These are phyloP conservation scores for Diarsia brunnea DNA, from an alignment of 2,888 invertebrate species.

Conservation along the genomic window DNA sequence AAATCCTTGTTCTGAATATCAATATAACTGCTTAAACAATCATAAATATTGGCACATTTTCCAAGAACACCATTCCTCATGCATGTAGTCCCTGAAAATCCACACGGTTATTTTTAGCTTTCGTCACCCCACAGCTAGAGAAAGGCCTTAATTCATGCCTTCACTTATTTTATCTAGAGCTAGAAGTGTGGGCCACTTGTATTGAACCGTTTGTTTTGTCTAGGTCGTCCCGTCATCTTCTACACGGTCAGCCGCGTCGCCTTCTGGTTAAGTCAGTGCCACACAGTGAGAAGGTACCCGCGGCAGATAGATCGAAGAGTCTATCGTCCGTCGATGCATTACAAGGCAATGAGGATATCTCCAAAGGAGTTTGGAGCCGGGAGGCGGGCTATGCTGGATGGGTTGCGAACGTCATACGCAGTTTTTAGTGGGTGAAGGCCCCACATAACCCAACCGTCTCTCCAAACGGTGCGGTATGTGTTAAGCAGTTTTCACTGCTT, in stretches of 20 bases:
- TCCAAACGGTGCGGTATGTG: too few relatives aligned
- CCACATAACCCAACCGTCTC: too few relatives aligned
- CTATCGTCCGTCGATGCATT: too few relatives aligned
- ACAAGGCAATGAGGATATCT: too few relatives aligned
- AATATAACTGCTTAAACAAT: constrained; percentile 35
- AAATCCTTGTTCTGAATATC: constrained; percentile 4
- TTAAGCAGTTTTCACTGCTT: too few relatives aligned
- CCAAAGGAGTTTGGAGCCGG: too few relatives aligned
- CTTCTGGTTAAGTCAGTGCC: neutral
- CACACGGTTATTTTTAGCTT: neutral
- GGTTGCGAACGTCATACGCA: too few relatives aligned
- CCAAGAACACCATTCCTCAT: constrained; percentile 13
- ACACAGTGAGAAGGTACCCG: too few relatives aligned
- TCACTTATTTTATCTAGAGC: neutral
- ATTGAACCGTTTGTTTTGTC: neutral
- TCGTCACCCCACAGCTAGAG: neutral
- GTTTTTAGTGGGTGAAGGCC: too few relatives aligned
- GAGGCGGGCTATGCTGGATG: too few relatives aligned
- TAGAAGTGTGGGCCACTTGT: neutral
- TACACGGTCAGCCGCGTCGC: neutral
- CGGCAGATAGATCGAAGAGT: too few relatives aligned
- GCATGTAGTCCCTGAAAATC: constrained; percentile 24
- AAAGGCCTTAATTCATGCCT: neutral
- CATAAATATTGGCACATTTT: constrained; percentile 18
- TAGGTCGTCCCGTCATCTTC: neutral